These are phyloP conservation scores for Hydriomena furcata DNA, from an alignment of 2,888 invertebrate species.

Conservation along the genomic window DNA sequence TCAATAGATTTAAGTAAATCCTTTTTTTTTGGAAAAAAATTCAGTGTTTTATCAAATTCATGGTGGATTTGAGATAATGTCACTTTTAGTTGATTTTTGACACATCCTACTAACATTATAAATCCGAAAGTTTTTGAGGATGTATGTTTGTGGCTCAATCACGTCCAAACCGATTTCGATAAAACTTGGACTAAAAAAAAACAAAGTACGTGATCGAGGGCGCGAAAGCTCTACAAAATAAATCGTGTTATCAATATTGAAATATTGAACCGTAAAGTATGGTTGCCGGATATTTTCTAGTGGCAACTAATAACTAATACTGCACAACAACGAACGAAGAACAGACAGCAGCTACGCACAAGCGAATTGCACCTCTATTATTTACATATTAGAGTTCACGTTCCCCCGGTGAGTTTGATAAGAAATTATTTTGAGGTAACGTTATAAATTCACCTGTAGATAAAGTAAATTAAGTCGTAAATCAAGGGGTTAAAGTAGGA, in stretches of 20 bases:
- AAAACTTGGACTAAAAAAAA: too few relatives aligned
- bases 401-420: background rate
- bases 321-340: conserved; percentile 4
- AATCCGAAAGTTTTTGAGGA: too few relatives aligned
- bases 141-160: too few relatives aligned
- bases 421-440: conserved; percentile 31
- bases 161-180: too few relatives aligned
- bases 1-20: too few relatives aligned
- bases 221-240: conserved; percentile 8
- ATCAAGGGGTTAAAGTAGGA: conserved; percentile 43
- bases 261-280: conserved; percentile 27
- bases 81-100: too few relatives aligned
- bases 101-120: too few relatives aligned
- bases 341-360: conserved; percentile 10
- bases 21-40: too few relatives aligned
- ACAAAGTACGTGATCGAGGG: background rate
- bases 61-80: too few relatives aligned
- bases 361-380: conserved; percentile 12
- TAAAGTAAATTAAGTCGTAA: conserved; percentile 44
- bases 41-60: too few relatives aligned
- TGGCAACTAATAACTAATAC: conserved; percentile 15
- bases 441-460: conserved; percentile 31
- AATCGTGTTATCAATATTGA: conserved; percentile 11
- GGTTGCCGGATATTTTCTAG: conserved; percentile 30
- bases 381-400: background rate